Evolutionary conservation across 1,140 invertebrate genomes (phyloP).

Genomic region (Periplaneta americana): DNA sequence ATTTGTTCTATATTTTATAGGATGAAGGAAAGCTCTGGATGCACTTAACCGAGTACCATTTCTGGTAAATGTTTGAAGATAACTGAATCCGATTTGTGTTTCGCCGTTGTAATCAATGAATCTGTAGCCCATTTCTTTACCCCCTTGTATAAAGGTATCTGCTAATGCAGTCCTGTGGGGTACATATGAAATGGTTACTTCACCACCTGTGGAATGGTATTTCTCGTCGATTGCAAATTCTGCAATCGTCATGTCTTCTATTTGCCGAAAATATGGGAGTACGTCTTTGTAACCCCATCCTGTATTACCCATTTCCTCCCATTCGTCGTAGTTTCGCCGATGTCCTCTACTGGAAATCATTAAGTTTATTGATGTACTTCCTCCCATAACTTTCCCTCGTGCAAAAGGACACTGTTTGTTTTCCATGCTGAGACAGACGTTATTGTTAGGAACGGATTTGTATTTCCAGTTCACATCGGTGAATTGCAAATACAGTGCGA

Average conservation of each 20-base stretch:
- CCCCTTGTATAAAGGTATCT: slow-evolving; percentile 56
- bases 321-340: slow-evolving; percentile 66
- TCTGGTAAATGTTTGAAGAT: slow-evolving; percentile 42
- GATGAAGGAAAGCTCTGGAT: slow-evolving; percentile 47
- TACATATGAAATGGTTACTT: slow-evolving; percentile 46
- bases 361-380: slow-evolving; percentile 73
- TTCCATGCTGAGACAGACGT: slow-evolving; percentile 38
- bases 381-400: slow-evolving; percentile 60
- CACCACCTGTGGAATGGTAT: slow-evolving; percentile 50
- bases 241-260: slow-evolving; percentile 47
- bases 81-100: slow-evolving; percentile 44
- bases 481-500: slow-evolving; percentile 36
- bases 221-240: slow-evolving; percentile 35
- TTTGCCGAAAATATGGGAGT: slow-evolving; percentile 59
- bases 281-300: slow-evolving; percentile 71
- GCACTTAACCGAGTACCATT: slow-evolving; percentile 47
- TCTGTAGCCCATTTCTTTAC: slow-evolving; percentile 48
- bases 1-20: slow-evolving; percentile 52
- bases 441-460: slow-evolving; percentile 52
- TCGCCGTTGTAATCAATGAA: slow-evolving; percentile 59
- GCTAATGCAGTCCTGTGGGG: slow-evolving; percentile 46
- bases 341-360: slow-evolving; percentile 85
- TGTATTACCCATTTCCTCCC: slow-evolving; percentile 58
- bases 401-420: slow-evolving; percentile 47
- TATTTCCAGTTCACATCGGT: slow-evolving; percentile 65